A percentile compares a stretch with the other conserved stretches of the same genome.
Evolutionary conservation across 2,797 vertebrate species (phyloP).

Genomic region (Anas bahamensis): DNA sequence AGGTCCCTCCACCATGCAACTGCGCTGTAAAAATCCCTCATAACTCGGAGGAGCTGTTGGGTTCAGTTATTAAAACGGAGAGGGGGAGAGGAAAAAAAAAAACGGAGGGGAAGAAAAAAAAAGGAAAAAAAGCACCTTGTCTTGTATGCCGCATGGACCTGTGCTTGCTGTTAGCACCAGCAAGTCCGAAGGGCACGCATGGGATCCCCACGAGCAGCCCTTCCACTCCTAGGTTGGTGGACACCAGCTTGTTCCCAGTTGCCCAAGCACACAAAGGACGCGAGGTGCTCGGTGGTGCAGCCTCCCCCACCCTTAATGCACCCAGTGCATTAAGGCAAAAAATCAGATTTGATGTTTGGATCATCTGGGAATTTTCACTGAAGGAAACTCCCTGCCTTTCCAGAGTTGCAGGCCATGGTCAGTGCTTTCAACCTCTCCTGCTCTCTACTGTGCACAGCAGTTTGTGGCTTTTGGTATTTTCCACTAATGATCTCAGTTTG

Average conservation of each 20-base stretch:
- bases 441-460: background rate
- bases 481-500: background rate
- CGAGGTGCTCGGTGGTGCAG: background rate
- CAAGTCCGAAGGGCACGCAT: rapidly evolving
- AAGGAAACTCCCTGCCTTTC: conserved; percentile 42
- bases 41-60: conserved; percentile 49
- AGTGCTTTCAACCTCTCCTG: background rate
- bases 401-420: background rate
- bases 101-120: background rate
- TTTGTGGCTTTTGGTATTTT: conserved; percentile 34
- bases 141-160: background rate
- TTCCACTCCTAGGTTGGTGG: rapidly evolving
- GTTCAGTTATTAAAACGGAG: conserved; percentile 53
- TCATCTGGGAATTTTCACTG: conserved; percentile 2
- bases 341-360: background rate
- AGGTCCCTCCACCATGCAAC: conserved; percentile 54
- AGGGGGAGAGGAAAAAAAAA: background rate
- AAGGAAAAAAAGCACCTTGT: background rate
- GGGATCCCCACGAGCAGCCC: background rate
- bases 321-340: background rate
- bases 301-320: background rate
- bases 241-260: background rate
- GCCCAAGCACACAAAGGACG: background rate
- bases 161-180: background rate
- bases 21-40: conserved; percentile 52